Evolutionary conservation across 2,113 vertebrate genomes (phyloP).

Genomic region (Dicaeum eximium): DNA sequence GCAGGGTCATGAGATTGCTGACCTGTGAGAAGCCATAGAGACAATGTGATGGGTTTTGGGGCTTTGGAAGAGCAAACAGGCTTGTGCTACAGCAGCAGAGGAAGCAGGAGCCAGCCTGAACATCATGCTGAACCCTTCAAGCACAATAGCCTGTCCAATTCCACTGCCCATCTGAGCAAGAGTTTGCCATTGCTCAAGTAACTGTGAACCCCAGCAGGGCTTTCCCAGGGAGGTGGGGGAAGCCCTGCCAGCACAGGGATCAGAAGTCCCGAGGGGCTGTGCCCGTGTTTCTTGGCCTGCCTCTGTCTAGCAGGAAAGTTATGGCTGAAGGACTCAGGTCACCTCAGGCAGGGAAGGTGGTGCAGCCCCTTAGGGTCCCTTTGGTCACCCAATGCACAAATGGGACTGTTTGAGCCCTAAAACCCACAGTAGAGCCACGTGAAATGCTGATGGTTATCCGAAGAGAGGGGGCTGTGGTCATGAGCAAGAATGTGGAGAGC

Average conservation of each 20-base stretch:
- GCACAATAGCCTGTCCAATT: neutral
- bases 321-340: neutral
- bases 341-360: neutral
- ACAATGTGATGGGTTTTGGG: neutral
- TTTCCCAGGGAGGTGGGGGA: neutral
- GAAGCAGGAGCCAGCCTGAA: neutral
- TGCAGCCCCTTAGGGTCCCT: neutral
- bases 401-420: neutral
- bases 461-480: neutral
- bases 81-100: neutral
- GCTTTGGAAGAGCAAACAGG: neutral
- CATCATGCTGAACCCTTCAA: neutral
- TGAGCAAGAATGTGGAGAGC: neutral
- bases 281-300: neutral
- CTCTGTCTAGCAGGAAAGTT: neutral
- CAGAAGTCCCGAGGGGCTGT: neutral
- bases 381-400: accelerated
- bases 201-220: neutral
- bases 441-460: neutral
- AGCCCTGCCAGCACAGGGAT: neutral
- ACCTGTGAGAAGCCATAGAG: neutral
- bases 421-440: neutral
- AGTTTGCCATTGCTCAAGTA: neutral
- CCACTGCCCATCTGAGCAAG: neutral
- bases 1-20: neutral